These are phyloP conservation scores for Drosophila kepulauana DNA, from an alignment of 1,140 invertebrate genomes.

Conservation along the genomic window DNA sequence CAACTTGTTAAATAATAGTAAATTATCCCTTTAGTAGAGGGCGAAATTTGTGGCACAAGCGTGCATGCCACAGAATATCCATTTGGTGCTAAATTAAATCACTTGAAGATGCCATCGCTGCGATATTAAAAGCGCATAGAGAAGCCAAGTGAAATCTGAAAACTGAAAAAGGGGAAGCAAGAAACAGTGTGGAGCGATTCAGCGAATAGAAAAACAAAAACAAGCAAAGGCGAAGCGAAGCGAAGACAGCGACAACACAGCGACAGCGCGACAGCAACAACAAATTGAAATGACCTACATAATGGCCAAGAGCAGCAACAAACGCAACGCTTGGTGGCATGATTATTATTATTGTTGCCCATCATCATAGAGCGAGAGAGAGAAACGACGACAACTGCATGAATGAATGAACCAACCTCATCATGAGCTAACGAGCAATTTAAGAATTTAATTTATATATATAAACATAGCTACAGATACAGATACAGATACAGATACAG, in stretches of 20 bases:
- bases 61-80: slow-evolving; percentile 51
- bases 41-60: slow-evolving; percentile 26
- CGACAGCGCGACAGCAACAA: slow-evolving; percentile 40
- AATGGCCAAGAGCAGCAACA: slow-evolving; percentile 51
- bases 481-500: slow-evolving; percentile 50
- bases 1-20: slow-evolving; percentile 36
- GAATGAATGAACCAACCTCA: slow-evolving; percentile 68
- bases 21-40: slow-evolving; percentile 15
- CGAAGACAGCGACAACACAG: slow-evolving; percentile 14
- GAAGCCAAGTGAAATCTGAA: slow-evolving; percentile 68
- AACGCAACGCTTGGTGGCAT: slow-evolving; percentile 34
- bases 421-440: slow-evolving; percentile 81
- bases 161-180: neutral
- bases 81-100: slow-evolving; percentile 82
- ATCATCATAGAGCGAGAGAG: slow-evolving; percentile 52
- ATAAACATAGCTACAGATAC: slow-evolving; percentile 52
- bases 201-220: slow-evolving; percentile 37
- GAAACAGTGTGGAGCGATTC: slow-evolving; percentile 12
- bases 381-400: slow-evolving; percentile 49
- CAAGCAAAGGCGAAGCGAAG: slow-evolving; percentile 21
- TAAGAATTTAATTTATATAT: slow-evolving; percentile 79
- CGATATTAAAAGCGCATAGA: slow-evolving; percentile 80
- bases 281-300: slow-evolving; percentile 58
- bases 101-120: slow-evolving; percentile 74
- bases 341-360: slow-evolving; percentile 76